Evolutionary conservation across 2,888 invertebrate species (phyloP), one percentile per base, ranked within the genome.

Genomic region (Eilema sororculum): DNA sequence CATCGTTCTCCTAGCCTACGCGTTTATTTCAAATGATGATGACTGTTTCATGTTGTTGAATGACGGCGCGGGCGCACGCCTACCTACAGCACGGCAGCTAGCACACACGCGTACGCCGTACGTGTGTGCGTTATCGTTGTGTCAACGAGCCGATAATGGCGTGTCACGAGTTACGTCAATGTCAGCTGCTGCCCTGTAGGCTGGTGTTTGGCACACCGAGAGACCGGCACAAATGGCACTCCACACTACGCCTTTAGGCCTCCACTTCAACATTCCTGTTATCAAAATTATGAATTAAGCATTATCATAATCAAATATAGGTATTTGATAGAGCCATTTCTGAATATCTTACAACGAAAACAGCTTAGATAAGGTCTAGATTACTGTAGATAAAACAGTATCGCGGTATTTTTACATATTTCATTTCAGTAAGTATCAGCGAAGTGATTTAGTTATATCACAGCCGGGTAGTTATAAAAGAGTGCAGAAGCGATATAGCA

Each of bases 91-190:
- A 61, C 65, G 25, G 52, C 22, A 46, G 24, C 74, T 64, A 68
- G 69, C 79, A 73, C 73, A 76, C 75, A 67, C 63, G 46, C 59
- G 22, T 13, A 63, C 41, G 60, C 64, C 46, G 52, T 20, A 13
- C 25, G 22, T 59, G 81, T 78, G 75, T 80, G 80, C 65, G 84
- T 79, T 83, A 84, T 81, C 78, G 76, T 78, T 78, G 75, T 81
- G 77, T 82, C 81, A 78, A 80, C 76, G 73, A 72, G 76, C 73
- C 74, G 78, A 82, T 84, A 82, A 80, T 81, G 78, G 78, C 74
- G 74, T 80, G 77, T 80, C 78, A 81, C 80, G 80, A 81, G 78
- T 84, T 81, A 87, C 87, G 87, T 87, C 87, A 86, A 73, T 79
- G 78, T 84, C 86, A 87, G 86, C 87, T 87, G 86, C 68, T 72